These are phyloP conservation scores for Charanyca ferruginea DNA, from an alignment of 2,888 invertebrate species.

Conservation along the genomic window DNA sequence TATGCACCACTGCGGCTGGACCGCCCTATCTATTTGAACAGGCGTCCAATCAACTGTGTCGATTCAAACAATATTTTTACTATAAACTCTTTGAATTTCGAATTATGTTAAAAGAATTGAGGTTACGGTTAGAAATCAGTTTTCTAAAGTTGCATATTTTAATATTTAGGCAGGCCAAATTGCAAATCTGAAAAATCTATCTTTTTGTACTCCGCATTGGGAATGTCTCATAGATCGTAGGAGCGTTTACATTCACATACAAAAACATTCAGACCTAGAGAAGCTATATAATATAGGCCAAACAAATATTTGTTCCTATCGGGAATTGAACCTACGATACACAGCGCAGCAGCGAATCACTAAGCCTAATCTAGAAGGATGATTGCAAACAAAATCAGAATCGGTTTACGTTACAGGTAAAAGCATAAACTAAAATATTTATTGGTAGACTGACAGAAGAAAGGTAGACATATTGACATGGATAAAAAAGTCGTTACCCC, in stretches of 20 bases:
- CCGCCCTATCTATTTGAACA: conserved; percentile 82
- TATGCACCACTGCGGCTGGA: conserved; percentile 69
- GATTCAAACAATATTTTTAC: conserved; percentile 66
- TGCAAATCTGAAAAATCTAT: too few species aligned
- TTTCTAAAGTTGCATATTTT: background rate
- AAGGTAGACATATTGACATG: conserved; percentile 29
- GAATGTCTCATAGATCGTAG: too few species aligned
- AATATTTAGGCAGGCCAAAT: too few species aligned
- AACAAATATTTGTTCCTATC: too few species aligned
- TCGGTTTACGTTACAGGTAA: background rate
- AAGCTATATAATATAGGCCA: too few species aligned
- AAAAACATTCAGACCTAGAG: too few species aligned
- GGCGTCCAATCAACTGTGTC: conserved; percentile 73
- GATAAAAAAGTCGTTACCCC: conserved; percentile 23
- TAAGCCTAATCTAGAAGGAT: background rate
- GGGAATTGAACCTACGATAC: too few species aligned
- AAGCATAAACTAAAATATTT: background rate
- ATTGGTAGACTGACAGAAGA: background rate
- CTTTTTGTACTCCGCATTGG: too few species aligned
- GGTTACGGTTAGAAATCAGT: background rate
- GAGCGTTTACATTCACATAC: too few species aligned
- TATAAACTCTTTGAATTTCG: conserved; percentile 50
- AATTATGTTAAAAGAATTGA: conserved; percentile 17
- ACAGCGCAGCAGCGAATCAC: too few species aligned
- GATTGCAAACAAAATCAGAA: background rate